Percentiles rank a stretch among this genome's conserved stretches.
Evolutionary conservation across 1,140 invertebrate species (phyloP).

Genomic region (Lanistes nyassanus): DNA sequence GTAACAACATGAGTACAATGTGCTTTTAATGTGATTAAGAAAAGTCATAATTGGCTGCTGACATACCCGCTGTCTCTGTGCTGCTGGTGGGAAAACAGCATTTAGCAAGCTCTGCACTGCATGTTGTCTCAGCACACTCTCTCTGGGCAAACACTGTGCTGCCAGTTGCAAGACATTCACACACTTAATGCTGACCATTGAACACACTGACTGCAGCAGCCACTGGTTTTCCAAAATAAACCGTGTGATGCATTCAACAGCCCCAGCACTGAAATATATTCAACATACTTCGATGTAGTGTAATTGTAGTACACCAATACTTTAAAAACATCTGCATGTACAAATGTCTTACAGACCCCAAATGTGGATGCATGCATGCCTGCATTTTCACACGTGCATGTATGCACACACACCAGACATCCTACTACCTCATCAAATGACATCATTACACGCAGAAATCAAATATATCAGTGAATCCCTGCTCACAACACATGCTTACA

Average conservation of each 20-base stretch:
- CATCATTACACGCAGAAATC: no score
- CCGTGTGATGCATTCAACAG: neutral
- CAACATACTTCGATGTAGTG: neutral
- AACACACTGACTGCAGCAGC: conserved; percentile 3
- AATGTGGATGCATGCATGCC: neutral
- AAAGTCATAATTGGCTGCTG: no score
- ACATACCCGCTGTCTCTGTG: neutral
- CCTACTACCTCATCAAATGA: no score
- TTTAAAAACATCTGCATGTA: neutral
- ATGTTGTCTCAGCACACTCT: neutral
- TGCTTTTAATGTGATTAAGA: no score
- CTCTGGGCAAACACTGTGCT: neutral
- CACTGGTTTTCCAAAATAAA: neutral
- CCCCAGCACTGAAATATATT: neutral
- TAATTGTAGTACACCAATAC: neutral
- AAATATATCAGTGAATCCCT: neutral
- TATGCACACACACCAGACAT: neutral
- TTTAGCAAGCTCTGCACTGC: neutral
- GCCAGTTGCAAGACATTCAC: conserved; percentile 2
- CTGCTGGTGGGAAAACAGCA: neutral
- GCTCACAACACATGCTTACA: conserved; percentile 13
- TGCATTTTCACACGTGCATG: neutral
- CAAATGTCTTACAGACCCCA: neutral
- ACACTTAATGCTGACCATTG: conserved; percentile 12
- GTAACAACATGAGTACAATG: no score